These are phyloP conservation scores for Ptychodera flava DNA, from an alignment of 35 echinoderm and acorn worm species.

Conservation along the genomic window DNA sequence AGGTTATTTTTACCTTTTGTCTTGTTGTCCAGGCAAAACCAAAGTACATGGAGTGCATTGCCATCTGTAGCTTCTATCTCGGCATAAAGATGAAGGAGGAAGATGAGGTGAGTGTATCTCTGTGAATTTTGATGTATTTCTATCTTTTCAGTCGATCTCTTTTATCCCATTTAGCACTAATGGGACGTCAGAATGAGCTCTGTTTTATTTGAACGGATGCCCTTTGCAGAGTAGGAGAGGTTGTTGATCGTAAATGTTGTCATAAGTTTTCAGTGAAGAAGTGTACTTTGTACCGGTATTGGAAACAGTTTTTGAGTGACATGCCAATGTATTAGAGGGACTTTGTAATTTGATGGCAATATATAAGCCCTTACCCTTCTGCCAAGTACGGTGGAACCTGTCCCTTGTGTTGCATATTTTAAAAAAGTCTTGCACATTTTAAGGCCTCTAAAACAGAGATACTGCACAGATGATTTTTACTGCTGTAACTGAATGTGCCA, in stretches of 20 bases:
- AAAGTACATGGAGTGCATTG: conserved; percentile 16
- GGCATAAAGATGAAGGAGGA: conserved; percentile 17
- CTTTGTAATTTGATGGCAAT: no score
- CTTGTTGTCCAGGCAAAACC: not conserved
- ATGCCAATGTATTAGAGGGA: no score
- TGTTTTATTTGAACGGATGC: not conserved
- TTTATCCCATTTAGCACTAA: not conserved
- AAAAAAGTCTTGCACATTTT: no score
- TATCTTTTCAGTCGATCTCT: not conserved
- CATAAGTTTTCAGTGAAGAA: not conserved
- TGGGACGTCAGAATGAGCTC: not conserved
- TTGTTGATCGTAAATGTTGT: not conserved
- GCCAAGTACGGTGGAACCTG: no score
- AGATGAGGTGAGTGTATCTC: conserved; percentile 3
- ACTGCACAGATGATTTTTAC: no score
- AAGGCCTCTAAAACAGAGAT: no score
- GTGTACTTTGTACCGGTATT: not conserved
- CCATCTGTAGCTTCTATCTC: not conserved
- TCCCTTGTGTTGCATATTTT: no score
- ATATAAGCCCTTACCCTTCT: no score
- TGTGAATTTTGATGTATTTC: not conserved
- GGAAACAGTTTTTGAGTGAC: no score
- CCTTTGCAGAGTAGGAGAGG: not conserved
- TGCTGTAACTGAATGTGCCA: no score
- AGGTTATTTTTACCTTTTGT: not conserved